Percentiles rank a stretch among this genome's conserved stretches.
phyloP scores from a whole-genome alignment of 2,113 vertebrate species.

The Tonatia bakeri region DNA sequence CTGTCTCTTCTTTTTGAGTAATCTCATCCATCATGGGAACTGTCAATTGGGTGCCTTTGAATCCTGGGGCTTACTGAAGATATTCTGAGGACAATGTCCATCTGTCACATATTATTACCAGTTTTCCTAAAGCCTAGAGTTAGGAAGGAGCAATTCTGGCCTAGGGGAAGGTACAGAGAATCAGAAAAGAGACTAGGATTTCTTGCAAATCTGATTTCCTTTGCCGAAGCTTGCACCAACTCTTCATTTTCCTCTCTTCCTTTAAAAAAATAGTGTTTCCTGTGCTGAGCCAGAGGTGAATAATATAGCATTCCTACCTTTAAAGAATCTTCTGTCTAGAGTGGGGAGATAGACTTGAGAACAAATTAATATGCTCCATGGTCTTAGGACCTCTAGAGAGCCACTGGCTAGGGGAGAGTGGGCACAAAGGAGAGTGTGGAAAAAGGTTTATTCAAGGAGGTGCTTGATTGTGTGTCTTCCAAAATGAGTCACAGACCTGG shows the following conservation, averaged over 20 bases:
- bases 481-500: not conserved
- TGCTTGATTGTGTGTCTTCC: not conserved
- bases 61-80: slow-evolving; percentile 47
- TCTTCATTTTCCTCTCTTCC: not conserved
- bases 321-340: not conserved
- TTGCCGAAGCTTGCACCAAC: not conserved
- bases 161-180: not conserved
- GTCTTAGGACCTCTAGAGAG: not conserved
- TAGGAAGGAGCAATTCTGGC: slow-evolving; percentile 21
- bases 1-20: not conserved
- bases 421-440: not conserved
- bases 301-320: not conserved
- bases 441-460: not conserved
- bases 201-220: slow-evolving; percentile 4
- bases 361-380: not conserved
- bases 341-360: not conserved
- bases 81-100: slow-evolving; percentile 48
- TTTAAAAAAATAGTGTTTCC: not conserved
- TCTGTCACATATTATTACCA: slow-evolving; percentile 61
- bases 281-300: not conserved
- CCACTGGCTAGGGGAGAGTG: fast-evolving
- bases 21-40: slow-evolving; percentile 53
- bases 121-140: not conserved
- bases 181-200: not conserved
- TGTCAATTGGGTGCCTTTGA: slow-evolving; percentile 52